These are phyloP conservation scores for Lagodon rhomboides DNA, from an alignment of 2,797 vertebrate species.

Conservation along the genomic window DNA sequence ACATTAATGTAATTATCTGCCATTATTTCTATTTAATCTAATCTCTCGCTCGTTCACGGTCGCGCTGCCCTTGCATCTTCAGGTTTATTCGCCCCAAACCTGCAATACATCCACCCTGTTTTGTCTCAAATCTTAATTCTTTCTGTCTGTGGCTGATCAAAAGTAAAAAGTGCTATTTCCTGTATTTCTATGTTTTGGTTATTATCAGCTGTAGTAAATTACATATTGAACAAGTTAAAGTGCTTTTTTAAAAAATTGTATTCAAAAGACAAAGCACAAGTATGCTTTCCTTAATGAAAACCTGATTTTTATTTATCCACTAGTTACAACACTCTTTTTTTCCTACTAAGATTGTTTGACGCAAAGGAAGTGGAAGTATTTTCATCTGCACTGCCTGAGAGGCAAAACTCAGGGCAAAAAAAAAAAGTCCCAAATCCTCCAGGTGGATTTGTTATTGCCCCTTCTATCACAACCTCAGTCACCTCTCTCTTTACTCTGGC, in stretches of 20 bases:
- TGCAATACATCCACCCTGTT: slow-evolving; percentile 3
- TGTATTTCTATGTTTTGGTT: neutral
- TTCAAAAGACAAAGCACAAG: neutral
- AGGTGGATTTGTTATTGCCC: slow-evolving; percentile 23
- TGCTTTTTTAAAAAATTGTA: neutral
- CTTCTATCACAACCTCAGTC: slow-evolving; percentile 66
- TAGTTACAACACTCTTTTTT: neutral
- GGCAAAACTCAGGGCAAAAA: neutral
- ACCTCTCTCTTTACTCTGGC: slow-evolving; percentile 74
- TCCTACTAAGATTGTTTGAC: neutral
- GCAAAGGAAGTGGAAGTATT: neutral
- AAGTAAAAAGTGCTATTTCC: neutral
- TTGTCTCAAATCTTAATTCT: slow-evolving; percentile 8
- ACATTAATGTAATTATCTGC: slow-evolving; percentile 93
- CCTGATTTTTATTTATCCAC: neutral
- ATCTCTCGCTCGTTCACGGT: slow-evolving; percentile 83
- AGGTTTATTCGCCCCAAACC: slow-evolving; percentile 62
- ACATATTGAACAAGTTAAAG: neutral
- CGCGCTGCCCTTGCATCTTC: slow-evolving; percentile 45
- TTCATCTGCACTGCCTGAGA: neutral
- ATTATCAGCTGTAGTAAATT: neutral
- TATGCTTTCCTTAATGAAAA: neutral
- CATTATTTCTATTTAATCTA: slow-evolving; percentile 89
- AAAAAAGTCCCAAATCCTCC: neutral
- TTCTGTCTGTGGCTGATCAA: slow-evolving; percentile 2